Evolutionary conservation across 2,888 invertebrate species (phyloP).

Genomic region (Hipparchia semele): DNA sequence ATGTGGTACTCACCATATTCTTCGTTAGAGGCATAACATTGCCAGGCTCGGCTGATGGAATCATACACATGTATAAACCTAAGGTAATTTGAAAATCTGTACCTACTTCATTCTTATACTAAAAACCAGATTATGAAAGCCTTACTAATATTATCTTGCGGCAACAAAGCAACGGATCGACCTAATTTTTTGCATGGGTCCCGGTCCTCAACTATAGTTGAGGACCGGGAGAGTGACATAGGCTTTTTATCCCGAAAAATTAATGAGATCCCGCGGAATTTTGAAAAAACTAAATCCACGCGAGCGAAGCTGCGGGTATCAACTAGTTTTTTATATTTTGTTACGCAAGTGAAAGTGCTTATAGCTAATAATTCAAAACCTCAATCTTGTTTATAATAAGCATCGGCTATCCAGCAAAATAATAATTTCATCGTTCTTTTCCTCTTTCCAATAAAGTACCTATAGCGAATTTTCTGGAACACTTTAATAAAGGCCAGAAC

Average conservation of each 20-base stretch:
- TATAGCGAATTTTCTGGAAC: background rate
- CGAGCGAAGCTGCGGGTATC: too few species aligned
- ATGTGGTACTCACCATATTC: slow-evolving; percentile 96
- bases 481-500: background rate
- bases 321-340: background rate
- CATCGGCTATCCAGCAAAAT: background rate
- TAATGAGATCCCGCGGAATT: too few species aligned
- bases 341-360: background rate
- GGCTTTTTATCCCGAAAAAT: too few species aligned
- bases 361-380: background rate
- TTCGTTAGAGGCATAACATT: slow-evolving; percentile 95
- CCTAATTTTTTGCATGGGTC: too few species aligned
- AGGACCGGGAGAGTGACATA: too few species aligned
- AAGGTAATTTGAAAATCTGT: slow-evolving; percentile 83
- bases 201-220: too few species aligned
- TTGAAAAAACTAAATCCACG: too few species aligned
- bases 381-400: background rate
- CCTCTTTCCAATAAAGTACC: background rate
- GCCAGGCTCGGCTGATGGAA: slow-evolving; percentile 92
- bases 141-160: too few species aligned
- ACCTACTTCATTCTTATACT: background rate
- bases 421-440: background rate
- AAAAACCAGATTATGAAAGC: background rate
- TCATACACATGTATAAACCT: slow-evolving; percentile 95
- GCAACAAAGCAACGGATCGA: too few species aligned